A percentile compares a stretch with the other conserved stretches of the same genome.
Conservation (phyloP, 1,140 invertebrate species). For the Gyrodactylus salaris region DNA sequence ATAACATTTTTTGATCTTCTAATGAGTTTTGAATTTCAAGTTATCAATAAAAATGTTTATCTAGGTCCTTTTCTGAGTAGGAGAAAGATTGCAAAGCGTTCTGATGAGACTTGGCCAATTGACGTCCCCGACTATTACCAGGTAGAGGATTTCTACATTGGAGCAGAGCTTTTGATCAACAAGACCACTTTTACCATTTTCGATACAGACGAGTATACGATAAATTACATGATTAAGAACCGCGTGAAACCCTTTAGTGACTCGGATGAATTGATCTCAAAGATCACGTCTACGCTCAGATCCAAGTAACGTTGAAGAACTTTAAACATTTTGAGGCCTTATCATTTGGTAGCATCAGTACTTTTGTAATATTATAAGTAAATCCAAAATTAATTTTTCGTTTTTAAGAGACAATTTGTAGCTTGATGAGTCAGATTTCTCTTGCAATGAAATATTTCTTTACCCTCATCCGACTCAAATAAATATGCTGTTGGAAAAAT, state of each 20-base stretch:
- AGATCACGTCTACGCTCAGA: too few species aligned
- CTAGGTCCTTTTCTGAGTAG: constrained; percentile 33
- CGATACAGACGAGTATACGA: constrained; percentile 47
- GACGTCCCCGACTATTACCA: constrained; percentile 34
- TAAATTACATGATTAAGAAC: background rate
- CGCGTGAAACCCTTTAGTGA: background rate
- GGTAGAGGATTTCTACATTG: constrained; percentile 42
- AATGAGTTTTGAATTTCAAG: background rate
- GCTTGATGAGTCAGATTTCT: too few species aligned
- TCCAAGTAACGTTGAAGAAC: too few species aligned
- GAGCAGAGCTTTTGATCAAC: constrained; percentile 35
- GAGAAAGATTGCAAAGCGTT: constrained; percentile 33
- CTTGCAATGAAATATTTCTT: background rate
- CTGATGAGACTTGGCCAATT: constrained; percentile 24
- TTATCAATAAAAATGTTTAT: constrained; percentile 21
- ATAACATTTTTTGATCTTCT: background rate
- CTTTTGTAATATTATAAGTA: too few species aligned
- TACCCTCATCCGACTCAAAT: background rate
- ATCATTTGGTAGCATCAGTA: too few species aligned
- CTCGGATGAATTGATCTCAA: background rate
- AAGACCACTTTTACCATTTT: constrained; percentile 38
- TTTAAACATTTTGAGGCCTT: too few species aligned
- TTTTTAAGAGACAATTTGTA: too few species aligned
- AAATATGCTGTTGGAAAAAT: too few species aligned
- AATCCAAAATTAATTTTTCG: too few species aligned